Conservation (phyloP, 2,113 vertebrate genomes). For the Nibea coibor region DNA sequence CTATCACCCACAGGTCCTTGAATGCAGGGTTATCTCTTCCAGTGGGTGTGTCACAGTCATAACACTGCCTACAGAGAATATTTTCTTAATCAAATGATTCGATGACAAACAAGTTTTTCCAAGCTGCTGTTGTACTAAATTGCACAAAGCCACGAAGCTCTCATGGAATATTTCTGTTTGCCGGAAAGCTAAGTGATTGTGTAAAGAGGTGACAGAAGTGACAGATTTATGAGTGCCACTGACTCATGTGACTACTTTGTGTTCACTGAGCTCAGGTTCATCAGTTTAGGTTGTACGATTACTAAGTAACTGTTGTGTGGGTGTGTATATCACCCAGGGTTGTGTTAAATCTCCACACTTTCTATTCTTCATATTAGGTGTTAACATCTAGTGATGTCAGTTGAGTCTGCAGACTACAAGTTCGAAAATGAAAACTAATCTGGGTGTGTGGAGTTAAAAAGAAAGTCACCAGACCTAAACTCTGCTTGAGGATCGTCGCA, state of each 20-base stretch:
- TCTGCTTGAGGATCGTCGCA: neutral
- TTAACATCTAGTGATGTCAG: neutral
- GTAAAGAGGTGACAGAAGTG: neutral
- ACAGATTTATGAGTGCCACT: neutral
- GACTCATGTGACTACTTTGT: too few relatives aligned
- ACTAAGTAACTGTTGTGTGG: too few relatives aligned
- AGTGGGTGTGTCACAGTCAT: conserved; percentile 9
- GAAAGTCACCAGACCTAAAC: neutral
- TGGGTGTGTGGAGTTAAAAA: too few relatives aligned
- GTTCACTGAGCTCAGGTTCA: too few relatives aligned
- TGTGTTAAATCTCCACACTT: too few relatives aligned
- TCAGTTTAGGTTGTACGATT: too few relatives aligned
- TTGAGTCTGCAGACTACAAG: too few relatives aligned
- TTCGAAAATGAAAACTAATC: too few relatives aligned
- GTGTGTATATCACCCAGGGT: too few relatives aligned
- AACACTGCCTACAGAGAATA: neutral
- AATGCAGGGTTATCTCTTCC: neutral
- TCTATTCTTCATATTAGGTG: too few relatives aligned
- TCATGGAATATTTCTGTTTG: neutral
- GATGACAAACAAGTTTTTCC: neutral
- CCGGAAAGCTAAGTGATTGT: neutral
- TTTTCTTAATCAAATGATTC: neutral
- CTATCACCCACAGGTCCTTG: neutral
- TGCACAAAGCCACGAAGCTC: neutral
- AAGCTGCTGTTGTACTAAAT: neutral